These are phyloP conservation scores for Napeogenes sylphis DNA, from an alignment of 2,888 invertebrate genomes.

Conservation along the genomic window DNA sequence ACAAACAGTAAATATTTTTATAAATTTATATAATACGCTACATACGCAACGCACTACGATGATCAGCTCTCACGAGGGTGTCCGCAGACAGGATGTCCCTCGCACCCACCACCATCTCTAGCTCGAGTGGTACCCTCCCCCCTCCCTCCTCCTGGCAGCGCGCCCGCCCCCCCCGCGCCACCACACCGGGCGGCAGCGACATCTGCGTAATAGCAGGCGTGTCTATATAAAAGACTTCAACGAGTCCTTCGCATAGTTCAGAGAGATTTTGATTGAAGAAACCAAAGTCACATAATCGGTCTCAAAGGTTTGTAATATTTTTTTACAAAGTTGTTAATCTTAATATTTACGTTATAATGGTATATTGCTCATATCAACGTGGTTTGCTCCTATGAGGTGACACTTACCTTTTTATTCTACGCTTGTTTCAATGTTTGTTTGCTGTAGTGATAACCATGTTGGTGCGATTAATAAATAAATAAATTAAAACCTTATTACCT, in stretches of 20 bases:
- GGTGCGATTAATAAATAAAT: no score
- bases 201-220: conserved; percentile 10
- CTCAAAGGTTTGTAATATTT: neutral
- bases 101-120: conserved; percentile 66
- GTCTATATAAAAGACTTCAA: no score
- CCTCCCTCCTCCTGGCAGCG: conserved; percentile 40
- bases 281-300: no score
- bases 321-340: neutral
- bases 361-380: no score
- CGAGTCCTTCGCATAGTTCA: no score
- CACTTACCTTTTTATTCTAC: no score
- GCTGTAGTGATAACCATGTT: no score
- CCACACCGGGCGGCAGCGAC: conserved; percentile 30
- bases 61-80: conserved; percentile 80
- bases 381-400: no score
- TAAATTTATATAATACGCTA: conserved; percentile 14
- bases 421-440: no score
- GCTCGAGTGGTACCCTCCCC: conserved; percentile 49
- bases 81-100: conserved; percentile 78
- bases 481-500: conserved; percentile 15
- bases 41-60: conserved; percentile 56
- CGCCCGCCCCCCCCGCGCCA: conserved; percentile 41
- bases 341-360: no score
- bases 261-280: no score
- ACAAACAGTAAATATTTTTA: neutral